Conservation (phyloP, 1,140 invertebrate species). For the Asbolus verrucosus region DNA sequence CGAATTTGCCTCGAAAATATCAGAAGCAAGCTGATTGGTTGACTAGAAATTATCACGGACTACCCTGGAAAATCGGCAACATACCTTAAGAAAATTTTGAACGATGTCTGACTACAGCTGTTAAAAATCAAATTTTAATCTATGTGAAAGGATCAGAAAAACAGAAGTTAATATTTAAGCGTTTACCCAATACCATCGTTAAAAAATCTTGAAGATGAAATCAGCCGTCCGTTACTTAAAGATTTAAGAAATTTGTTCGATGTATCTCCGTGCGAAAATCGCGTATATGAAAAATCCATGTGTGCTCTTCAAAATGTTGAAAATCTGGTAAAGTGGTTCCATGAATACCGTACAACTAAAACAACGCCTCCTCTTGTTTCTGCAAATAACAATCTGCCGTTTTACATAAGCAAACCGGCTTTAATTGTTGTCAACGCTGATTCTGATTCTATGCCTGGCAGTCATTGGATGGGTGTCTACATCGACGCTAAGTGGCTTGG, state of each 20-base stretch:
- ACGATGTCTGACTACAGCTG: too few relatives aligned
- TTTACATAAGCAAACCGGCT: background rate
- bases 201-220: background rate
- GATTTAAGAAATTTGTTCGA: background rate
- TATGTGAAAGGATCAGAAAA: background rate
- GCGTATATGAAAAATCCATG: background rate
- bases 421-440: slow-evolving; percentile 1
- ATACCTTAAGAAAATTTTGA: too few relatives aligned
- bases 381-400: background rate
- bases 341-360: slow-evolving; percentile 5
- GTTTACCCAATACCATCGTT: background rate
- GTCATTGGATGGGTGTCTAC: slow-evolving; percentile 29
- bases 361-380: background rate
- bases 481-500: background rate
- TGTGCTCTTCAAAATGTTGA: background rate
- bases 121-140: background rate
- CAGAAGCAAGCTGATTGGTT: too few relatives aligned
- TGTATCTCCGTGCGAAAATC: background rate
- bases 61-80: too few relatives aligned
- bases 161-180: background rate
- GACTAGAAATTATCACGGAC: too few relatives aligned
- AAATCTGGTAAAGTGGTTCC: background rate
- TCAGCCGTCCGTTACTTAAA: background rate
- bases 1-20: too few relatives aligned
- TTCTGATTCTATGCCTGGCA: slow-evolving; percentile 13